Base-by-base conservation (phyloP, 2,113 vertebrate genomes). In the Cranoglanis bouderius region DNA sequence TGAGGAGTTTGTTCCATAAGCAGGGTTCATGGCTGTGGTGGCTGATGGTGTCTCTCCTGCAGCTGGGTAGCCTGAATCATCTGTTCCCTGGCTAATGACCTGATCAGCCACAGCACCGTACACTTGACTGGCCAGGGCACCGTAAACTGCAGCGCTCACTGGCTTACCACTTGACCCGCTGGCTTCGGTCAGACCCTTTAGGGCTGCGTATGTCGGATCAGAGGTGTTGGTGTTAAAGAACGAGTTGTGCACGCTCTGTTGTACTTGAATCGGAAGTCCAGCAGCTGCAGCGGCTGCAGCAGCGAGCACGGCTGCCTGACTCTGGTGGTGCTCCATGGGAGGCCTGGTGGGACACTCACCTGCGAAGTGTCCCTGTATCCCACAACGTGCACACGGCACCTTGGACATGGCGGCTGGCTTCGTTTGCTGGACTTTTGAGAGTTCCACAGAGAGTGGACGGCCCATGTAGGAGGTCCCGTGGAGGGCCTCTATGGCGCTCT, bases 401-500 rank as follows among this genome's bases (percentile, higher is more conserved):
- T 92, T 92, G 82, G 92, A 89, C 86, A 92, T 89, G 38, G 91
- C 93, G 38, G 92, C 93, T 0, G 97, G 93, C 93, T 97, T 96
- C 92, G 97, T 96, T 93, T 97, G 97, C 90, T 97, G 97, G 89
- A 97, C 97, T 92, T 97, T 98, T 90, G 98, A 98, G 86, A 99
- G 97, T 94, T 99, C 97, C 91, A 99, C 98, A 80, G 98, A 97
- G 92, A 99, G 96, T 90, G 97, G 96, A 89, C 97, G 97, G 82
- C 97, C 98, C 94, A 98, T 99, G 94, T 96, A 97, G 90, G 97
- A 96, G 94, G 97, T 98, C 90, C 97, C 98, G 74, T 99, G 97
- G 91, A 99, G 97, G 29, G 96, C 96, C 65, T 98, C 97, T 74
- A 98, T 98, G 89, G 98, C 97, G 91, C 94, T 95, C 92, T 96